These are phyloP conservation scores for Sepiola atlantica DNA, from an alignment of 2,888 invertebrate species.

Conservation along the genomic window DNA sequence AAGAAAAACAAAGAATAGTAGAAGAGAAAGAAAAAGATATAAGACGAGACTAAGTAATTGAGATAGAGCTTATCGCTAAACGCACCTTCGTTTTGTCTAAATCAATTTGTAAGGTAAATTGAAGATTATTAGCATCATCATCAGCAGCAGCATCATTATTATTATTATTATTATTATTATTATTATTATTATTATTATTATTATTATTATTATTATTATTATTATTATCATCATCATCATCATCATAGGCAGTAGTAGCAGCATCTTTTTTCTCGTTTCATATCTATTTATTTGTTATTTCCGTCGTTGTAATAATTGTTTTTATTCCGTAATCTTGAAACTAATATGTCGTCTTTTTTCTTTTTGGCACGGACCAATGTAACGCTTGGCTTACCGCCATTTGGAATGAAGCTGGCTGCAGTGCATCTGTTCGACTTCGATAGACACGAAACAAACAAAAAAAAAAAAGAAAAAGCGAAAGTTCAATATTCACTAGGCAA, in stretches of 20 bases:
- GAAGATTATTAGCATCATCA: not conserved
- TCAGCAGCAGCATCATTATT: too few species aligned
- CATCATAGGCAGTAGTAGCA: too few species aligned
- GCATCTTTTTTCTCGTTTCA: not conserved
- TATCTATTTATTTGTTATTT: not conserved
- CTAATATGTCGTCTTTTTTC: not conserved
- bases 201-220: too few species aligned
- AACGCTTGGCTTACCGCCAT: not conserved
- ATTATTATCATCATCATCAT: too few species aligned
- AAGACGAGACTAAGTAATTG: not conserved
- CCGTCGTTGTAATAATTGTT: conserved; percentile 15
- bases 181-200: too few species aligned
- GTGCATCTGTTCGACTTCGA: not conserved
- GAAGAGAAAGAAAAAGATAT: not conserved
- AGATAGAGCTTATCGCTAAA: not conserved
- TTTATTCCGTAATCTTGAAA: not conserved
- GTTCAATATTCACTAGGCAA: not conserved
- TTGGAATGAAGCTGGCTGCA: not conserved
- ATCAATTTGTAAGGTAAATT: not conserved
- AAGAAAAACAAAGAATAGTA: not conserved
- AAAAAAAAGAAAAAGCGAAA: not conserved
- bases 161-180: too few species aligned
- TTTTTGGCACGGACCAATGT: not conserved
- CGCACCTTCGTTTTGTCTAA: not conserved
- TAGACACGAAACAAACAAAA: not conserved